A percentile compares a stretch with the other conserved stretches of the same genome.
Conservation (phyloP, 2,888 invertebrate genomes). For the Hecatera dysodea region DNA sequence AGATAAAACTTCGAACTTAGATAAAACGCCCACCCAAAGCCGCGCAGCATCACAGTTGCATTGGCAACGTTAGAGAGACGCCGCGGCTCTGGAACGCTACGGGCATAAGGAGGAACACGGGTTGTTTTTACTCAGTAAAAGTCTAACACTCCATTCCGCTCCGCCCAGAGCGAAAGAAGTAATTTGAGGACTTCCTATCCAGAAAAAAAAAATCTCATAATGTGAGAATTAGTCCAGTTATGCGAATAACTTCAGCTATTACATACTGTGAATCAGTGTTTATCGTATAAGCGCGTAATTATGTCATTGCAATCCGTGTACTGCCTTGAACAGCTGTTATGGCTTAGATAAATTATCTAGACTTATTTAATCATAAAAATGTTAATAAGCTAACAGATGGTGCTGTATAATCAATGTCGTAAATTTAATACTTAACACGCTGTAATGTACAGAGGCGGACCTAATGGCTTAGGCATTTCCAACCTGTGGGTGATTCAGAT, state of each 20-base stretch:
- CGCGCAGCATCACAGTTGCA: no score
- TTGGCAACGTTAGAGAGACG: no score
- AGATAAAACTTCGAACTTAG: no score
- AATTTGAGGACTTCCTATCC: background rate
- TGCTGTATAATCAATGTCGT: background rate
- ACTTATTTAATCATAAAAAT: constrained; percentile 15
- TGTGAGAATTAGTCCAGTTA: constrained; percentile 5
- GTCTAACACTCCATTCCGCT: background rate
- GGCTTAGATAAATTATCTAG: constrained; percentile 25
- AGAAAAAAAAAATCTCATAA: no score
- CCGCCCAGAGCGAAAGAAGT: background rate
- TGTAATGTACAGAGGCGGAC: no score
- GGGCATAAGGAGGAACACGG: no score
- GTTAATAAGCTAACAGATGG: constrained; percentile 28
- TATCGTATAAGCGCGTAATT: constrained; percentile 26
- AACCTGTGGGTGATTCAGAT: no score
- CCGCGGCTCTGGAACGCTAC: no score
- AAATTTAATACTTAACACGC: no score
- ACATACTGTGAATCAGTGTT: constrained; percentile 17
- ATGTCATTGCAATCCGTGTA: constrained; percentile 48
- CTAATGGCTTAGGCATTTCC: no score
- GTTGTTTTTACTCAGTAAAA: no score
- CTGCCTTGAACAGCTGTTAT: constrained; percentile 37
- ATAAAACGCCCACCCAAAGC: no score
- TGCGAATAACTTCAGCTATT: constrained; percentile 8